Evolutionary conservation across 2,888 invertebrate species (phyloP).

Genomic region (Cantharis flavilabris): DNA sequence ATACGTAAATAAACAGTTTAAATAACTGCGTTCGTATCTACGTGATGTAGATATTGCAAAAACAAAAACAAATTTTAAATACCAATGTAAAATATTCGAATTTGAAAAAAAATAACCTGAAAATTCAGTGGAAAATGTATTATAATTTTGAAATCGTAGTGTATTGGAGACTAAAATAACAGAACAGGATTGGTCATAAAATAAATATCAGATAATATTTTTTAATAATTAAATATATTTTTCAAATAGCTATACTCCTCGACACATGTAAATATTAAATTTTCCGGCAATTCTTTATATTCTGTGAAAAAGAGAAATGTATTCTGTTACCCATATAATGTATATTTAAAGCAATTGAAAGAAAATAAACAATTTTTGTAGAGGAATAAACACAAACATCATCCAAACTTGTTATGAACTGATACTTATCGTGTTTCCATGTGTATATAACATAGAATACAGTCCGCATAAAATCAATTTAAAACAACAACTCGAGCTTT

Average conservation of each 20-base stretch:
- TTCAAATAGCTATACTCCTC: not conserved
- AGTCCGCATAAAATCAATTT: slow-evolving; percentile 21
- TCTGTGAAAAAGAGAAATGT: not conserved
- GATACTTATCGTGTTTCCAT: slow-evolving; percentile 17
- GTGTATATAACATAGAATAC: slow-evolving; percentile 14
- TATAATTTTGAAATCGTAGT: not conserved
- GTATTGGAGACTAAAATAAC: not conserved
- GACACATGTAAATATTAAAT: not conserved
- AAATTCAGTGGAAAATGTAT: not conserved
- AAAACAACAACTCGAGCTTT: slow-evolving; percentile 17
- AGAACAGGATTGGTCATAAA: not conserved
- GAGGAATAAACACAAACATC: slow-evolving; percentile 2
- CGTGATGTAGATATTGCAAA: not conserved
- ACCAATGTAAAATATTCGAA: not conserved
- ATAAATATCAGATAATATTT: not conserved
- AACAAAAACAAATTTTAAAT: not conserved
- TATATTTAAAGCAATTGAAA: not conserved
- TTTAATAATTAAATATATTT: not conserved
- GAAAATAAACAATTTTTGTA: not conserved
- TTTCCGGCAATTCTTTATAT: not conserved
- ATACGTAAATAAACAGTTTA: not conserved
- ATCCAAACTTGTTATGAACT: slow-evolving; percentile 14
- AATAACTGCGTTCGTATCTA: not conserved
- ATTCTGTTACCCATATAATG: not conserved
- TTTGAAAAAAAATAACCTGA: not conserved